Evolutionary conservation across 2,113 vertebrate genomes (phyloP).

Genomic region (Mirounga angustirostris): DNA sequence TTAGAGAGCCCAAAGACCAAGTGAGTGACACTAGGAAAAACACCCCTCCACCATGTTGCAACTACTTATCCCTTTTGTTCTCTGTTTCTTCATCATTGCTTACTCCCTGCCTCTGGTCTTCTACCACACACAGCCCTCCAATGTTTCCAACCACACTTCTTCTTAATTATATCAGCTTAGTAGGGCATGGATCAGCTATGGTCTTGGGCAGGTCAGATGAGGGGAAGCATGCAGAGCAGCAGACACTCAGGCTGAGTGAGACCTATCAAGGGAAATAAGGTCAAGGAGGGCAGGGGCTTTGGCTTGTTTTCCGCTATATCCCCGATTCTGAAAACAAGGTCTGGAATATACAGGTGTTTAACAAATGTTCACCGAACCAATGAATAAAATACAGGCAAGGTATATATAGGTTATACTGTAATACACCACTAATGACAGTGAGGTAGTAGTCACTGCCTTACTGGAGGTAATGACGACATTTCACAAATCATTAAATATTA

Average conservation of each 20-base stretch:
- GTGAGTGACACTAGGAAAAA: not conserved
- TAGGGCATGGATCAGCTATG: not conserved
- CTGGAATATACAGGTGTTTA: not conserved
- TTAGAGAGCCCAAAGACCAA: not conserved
- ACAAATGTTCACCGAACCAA: not conserved
- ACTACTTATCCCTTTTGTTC: not conserved
- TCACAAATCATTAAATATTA: not conserved
- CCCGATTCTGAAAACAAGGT: not conserved
- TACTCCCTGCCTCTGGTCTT: not conserved
- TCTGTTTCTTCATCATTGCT: not conserved
- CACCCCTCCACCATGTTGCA: not conserved
- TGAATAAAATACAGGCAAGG: constrained; percentile 19
- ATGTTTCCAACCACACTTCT: not conserved
- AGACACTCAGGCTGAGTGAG: not conserved
- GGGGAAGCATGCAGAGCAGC: not conserved
- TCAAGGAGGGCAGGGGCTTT: not conserved
- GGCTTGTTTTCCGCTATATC: not conserved
- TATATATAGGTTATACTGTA: not conserved
- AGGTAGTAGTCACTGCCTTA: constrained; percentile 2
- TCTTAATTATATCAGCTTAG: not conserved
- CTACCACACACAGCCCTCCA: not conserved
- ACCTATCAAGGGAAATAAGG: not conserved
- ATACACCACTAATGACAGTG: not conserved
- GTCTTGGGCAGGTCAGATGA: not conserved
- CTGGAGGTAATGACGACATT: not conserved